Evolutionary conservation across 2,888 invertebrate species (phyloP), one percentile per base, ranked within the genome.

Genomic region (Phalera bucephala): DNA sequence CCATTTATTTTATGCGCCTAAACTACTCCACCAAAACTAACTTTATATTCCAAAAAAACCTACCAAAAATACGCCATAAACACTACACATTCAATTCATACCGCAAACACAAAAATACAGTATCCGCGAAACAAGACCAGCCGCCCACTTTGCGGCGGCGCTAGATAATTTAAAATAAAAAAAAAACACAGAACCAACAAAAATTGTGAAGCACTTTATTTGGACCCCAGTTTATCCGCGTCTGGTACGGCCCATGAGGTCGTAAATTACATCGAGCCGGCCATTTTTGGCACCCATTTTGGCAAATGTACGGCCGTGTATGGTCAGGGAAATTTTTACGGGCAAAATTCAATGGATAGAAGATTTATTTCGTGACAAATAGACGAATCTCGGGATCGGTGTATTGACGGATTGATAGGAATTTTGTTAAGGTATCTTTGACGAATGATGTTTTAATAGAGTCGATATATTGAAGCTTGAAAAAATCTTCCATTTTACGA

Each of bases 141-240:
- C 23, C 44, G 52, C 66, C 68, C 64, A 66, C 61, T 62, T 50
- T 42, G 40, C 56, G 42, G 40, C 56, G 59, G 52, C 52, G 60
- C 68, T 68, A 70, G 65, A 78, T 77, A 78, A 77, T 73, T 77
- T 73, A 66, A 68, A 70, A 69, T 65, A 61, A 70, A 74, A 69
- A 68, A 53, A 40, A 32, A 28, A 21, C 36, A 40, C 37, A 64
- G 64, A 52, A 49, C 46, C 53, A 45, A 55, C 51, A 48, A 63
- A 74, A 72, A 65, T 72, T 60, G 56, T 58, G 64, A 52, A 64
- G 66, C 64, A 61, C 65, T 75, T 69, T 68, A 67, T 69, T 64
- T 65, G 64, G 69, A 64, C 60, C 69, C 56, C 67, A 50, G 68
- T 69, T 67, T 68, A 65, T 68, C 48, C 64, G 43, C 60, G 62